Conservation (phyloP, 2,113 vertebrate genomes). For the Corydoras sp. region DNA sequence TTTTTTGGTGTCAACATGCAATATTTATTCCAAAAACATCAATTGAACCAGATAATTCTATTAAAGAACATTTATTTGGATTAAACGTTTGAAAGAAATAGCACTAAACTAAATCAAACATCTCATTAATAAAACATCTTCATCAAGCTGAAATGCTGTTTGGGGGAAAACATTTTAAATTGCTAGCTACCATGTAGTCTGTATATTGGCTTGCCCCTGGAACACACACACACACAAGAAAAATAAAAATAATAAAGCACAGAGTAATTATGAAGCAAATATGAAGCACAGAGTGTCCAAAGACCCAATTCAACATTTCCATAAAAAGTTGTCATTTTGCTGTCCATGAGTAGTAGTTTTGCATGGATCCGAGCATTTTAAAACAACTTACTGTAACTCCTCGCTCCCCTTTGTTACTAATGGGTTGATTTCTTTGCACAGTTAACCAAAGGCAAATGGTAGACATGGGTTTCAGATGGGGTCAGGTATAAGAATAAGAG, state of each 20-base stretch:
- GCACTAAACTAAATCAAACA: not conserved
- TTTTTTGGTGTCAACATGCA: too few species aligned
- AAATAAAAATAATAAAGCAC: not conserved
- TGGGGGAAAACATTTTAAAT: not conserved
- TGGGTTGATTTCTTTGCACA: constrained; percentile 69
- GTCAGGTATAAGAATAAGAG: constrained; percentile 16
- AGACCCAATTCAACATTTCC: constrained; percentile 39
- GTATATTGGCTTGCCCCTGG: not conserved
- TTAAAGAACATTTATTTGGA: too few species aligned
- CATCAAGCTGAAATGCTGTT: not conserved
- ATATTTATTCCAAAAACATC: too few species aligned
- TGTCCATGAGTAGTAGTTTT: constrained; percentile 65
- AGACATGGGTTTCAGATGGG: constrained; percentile 47
- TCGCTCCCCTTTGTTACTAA: constrained; percentile 50
- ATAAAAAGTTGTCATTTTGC: constrained; percentile 55
- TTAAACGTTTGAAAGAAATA: too few species aligned
- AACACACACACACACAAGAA: not conserved
- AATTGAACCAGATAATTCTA: too few species aligned
- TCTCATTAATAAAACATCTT: not conserved
- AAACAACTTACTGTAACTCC: constrained; percentile 32
- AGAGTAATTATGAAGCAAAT: constrained; percentile 27
- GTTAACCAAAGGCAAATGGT: constrained; percentile 65
- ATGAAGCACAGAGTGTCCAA: constrained; percentile 47
- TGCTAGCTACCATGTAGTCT: not conserved
- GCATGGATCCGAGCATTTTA: constrained; percentile 61